Evolutionary conservation across 2,797 vertebrate genomes (phyloP).

Genomic region (Rhynchonycteris naso): DNA sequence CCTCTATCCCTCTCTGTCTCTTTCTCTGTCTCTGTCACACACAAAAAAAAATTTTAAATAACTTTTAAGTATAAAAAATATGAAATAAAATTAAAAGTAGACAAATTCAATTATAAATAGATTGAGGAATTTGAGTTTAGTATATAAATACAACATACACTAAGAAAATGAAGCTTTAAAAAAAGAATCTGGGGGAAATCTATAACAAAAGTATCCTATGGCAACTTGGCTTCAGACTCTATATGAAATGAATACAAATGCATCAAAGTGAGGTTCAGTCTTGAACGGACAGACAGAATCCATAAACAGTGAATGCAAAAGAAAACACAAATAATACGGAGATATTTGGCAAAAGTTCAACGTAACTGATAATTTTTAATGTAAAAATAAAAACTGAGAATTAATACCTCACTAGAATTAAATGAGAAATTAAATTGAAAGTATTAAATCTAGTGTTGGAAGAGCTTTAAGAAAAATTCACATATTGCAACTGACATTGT

Average conservation of each 20-base stretch:
- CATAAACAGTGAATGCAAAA: background rate
- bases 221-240: background rate
- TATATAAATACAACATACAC: background rate
- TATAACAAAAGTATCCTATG: background rate
- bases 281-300: background rate
- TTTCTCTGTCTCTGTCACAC: too few species aligned
- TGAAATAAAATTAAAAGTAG: background rate
- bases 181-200: background rate
- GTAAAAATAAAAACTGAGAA: background rate
- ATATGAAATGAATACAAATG: background rate
- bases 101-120: background rate
- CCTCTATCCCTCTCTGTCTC: too few species aligned
- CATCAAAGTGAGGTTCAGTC: background rate
- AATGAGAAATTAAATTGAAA: background rate
- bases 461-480: constrained; percentile 18
- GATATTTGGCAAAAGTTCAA: background rate
- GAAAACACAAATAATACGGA: background rate
- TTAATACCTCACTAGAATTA: background rate
- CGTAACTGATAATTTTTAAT: constrained; percentile 3
- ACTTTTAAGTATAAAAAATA: background rate
- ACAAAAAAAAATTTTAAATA: too few species aligned
- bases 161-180: constrained; percentile 16
- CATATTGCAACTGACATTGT: background rate
- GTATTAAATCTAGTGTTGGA: background rate
- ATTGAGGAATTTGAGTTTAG: background rate